Percentiles rank a stretch among this genome's conserved stretches.
Conservation (phyloP, 2,888 invertebrate genomes). For the Heliconius aoede region DNA sequence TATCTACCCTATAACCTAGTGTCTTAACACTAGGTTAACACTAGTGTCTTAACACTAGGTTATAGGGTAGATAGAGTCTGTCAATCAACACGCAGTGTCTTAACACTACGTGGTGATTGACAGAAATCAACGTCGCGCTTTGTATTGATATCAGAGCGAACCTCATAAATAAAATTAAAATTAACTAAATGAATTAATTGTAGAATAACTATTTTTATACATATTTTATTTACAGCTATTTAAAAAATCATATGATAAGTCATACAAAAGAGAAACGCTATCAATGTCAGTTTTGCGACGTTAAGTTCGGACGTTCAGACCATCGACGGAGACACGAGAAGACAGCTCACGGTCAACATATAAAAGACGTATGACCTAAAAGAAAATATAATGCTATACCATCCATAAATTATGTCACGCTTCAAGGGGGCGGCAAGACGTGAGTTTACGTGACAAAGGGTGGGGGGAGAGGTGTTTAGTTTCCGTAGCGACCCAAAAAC, state of each 20-base stretch:
- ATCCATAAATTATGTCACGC: background rate
- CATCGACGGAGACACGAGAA: conserved; percentile 73
- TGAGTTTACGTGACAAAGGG: no score
- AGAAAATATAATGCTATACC: background rate
- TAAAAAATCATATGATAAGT: conserved; percentile 63
- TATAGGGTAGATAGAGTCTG: no score
- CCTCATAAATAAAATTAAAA: background rate
- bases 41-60: background rate
- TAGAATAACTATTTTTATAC: background rate
- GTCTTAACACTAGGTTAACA: background rate
- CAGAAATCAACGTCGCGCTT: background rate
- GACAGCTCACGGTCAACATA: conserved; percentile 67
- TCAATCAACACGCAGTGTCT: no score
- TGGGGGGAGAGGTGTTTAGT: background rate
- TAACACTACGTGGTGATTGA: background rate
- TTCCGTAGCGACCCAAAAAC: background rate
- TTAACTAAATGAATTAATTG: no score
- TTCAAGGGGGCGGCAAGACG: no score
- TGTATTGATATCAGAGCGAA: background rate
- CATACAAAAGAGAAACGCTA: conserved; percentile 72
- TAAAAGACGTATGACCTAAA: conserved; percentile 37
- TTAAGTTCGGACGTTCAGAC: conserved; percentile 72
- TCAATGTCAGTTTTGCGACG: conserved; percentile 72
- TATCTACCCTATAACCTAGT: no score
- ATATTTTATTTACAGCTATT: conserved; percentile 32